Conservation (phyloP, 2,888 invertebrate species). For the Aproaerema taeniolella region DNA sequence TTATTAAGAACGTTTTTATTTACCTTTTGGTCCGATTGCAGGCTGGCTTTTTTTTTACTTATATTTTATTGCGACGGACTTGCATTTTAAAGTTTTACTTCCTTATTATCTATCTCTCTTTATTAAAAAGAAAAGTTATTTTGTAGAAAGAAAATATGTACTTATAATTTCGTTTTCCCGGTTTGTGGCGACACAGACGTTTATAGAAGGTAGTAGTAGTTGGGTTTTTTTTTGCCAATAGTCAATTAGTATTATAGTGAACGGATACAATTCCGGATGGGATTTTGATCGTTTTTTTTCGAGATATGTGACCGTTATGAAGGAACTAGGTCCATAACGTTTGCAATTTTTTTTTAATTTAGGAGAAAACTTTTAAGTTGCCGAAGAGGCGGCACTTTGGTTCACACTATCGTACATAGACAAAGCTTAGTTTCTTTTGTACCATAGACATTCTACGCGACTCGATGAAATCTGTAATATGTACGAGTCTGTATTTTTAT, state of each 20-base stretch:
- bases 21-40: slow-evolving; percentile 17
- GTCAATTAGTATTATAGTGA: slow-evolving; percentile 49
- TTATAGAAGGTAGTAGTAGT: slow-evolving; percentile 23
- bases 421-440: slow-evolving; percentile 33
- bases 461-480: slow-evolving; percentile 24
- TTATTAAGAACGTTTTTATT: slow-evolving; percentile 37
- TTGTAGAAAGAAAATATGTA: slow-evolving; percentile 46
- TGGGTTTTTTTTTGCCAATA: slow-evolving; percentile 41
- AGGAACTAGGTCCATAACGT: slow-evolving; percentile 35
- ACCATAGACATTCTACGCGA: slow-evolving; percentile 42
- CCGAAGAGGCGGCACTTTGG: slow-evolving; percentile 43
- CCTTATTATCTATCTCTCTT: slow-evolving; percentile 17
- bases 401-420: slow-evolving; percentile 36
- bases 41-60: slow-evolving; percentile 16
- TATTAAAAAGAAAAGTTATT: slow-evolving; percentile 25
- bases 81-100: slow-evolving; percentile 23
- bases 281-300: not conserved
- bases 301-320: not conserved
- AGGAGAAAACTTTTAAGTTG: slow-evolving; percentile 32
- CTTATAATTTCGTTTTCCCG: slow-evolving; percentile 39
- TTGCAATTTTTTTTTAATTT: slow-evolving; percentile 35
- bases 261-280: slow-evolving; percentile 35
- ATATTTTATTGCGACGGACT: slow-evolving; percentile 12
- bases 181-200: slow-evolving; percentile 27
- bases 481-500: slow-evolving; percentile 62